Percentiles rank a stretch among this genome's conserved stretches.
These are phyloP conservation scores for Cremastinae sp. DNA, from an alignment of 2,888 invertebrate species.

Conservation along the genomic window DNA sequence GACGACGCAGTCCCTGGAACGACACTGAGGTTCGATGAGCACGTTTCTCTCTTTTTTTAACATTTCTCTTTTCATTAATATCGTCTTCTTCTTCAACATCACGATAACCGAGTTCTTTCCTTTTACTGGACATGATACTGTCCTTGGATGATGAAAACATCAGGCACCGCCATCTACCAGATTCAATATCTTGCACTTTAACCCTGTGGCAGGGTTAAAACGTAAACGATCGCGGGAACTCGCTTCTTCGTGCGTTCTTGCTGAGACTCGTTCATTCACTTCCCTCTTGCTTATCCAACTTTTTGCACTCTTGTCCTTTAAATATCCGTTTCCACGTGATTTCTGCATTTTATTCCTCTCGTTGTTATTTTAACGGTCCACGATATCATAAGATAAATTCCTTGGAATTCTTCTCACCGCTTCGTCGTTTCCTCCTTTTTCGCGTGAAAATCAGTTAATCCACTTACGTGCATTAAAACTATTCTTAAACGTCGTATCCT, in stretches of 20 bases:
- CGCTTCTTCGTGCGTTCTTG: conserved; percentile 1
- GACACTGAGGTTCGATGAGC: background rate
- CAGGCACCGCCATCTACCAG: conserved; percentile 40
- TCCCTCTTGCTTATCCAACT: background rate
- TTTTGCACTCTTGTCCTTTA: background rate
- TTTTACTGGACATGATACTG: conserved; percentile 20
- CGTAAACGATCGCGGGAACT: background rate
- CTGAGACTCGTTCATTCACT: background rate
- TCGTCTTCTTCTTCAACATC: background rate
- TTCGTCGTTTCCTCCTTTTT: background rate
- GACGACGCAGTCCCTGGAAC: conserved; percentile 62
- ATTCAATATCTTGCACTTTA: conserved; percentile 9
- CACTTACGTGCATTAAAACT: background rate
- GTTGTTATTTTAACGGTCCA: background rate
- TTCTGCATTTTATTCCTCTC: conserved; percentile 48
- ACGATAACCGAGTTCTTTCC: background rate
- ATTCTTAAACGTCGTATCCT: background rate
- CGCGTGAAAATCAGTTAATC: background rate
- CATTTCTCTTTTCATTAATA: too few relatives aligned
- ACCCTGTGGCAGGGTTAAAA: background rate
- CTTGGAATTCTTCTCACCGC: background rate
- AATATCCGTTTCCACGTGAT: conserved; percentile 25
- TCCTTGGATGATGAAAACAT: conserved; percentile 39
- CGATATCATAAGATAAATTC: background rate
- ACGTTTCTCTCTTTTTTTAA: too few relatives aligned